These are phyloP conservation scores for Misgurnus mizolepis DNA, from an alignment of 2,113 vertebrate species.

Conservation along the genomic window DNA sequence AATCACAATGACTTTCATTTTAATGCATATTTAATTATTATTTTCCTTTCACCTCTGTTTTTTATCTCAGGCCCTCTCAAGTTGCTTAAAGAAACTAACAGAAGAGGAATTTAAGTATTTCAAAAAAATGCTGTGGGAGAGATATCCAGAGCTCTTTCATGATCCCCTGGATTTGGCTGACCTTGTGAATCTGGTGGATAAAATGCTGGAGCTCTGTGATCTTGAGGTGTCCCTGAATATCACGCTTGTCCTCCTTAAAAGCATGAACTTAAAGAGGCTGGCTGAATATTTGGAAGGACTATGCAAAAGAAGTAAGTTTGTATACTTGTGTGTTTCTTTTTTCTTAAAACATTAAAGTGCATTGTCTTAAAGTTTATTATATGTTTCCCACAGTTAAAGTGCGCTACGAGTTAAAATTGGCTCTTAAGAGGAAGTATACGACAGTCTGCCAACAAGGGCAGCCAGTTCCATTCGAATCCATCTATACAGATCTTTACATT, in stretches of 20 bases:
- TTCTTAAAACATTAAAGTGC: background rate
- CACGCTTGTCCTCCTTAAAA: slow-evolving; percentile 57
- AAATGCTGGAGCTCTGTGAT: slow-evolving; percentile 64
- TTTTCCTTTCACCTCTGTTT: background rate
- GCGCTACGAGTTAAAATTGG: slow-evolving; percentile 59
- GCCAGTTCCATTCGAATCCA: slow-evolving; percentile 50
- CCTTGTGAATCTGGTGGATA: slow-evolving; percentile 68
- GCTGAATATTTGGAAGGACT: slow-evolving; percentile 50
- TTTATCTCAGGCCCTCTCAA: slow-evolving; percentile 62
- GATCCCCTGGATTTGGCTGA: slow-evolving; percentile 59
- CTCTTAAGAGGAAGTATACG: slow-evolving; percentile 63
- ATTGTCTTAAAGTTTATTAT: slow-evolving; percentile 1
- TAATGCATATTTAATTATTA: no score
- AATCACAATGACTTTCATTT: no score
- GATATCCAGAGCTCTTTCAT: slow-evolving; percentile 65
- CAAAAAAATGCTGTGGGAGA: slow-evolving; percentile 62
- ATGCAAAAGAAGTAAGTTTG: slow-evolving; percentile 64
- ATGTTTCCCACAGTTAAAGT: slow-evolving; percentile 66
- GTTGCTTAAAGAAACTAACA: slow-evolving; percentile 57
- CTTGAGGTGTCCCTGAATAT: slow-evolving; percentile 64
- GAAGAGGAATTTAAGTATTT: slow-evolving; percentile 41
- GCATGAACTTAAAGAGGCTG: slow-evolving; percentile 50
- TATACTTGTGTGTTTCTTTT: background rate
- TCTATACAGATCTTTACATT: slow-evolving; percentile 62
- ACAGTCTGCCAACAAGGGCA: slow-evolving; percentile 40